phyloP scores from a whole-genome alignment of 1,140 invertebrate species.

The Drosophila prosaltans region DNA sequence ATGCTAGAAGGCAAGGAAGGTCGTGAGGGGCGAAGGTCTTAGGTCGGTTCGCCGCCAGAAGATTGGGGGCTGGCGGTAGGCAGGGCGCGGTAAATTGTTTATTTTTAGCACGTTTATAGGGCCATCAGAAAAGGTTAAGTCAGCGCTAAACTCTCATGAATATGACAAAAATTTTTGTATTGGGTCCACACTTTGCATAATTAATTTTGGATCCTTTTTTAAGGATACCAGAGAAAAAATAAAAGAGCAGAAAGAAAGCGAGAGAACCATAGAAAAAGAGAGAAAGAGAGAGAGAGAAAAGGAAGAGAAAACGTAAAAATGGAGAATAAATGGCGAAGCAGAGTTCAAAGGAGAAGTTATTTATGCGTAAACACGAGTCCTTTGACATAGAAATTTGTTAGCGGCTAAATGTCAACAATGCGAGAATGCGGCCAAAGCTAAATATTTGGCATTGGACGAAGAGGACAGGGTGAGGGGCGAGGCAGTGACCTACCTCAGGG shows the following conservation, averaged over 20 bases:
- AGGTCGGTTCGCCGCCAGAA: background rate
- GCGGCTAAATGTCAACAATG: slow-evolving; percentile 70
- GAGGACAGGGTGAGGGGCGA: slow-evolving; percentile 19
- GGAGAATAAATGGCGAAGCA: slow-evolving; percentile 1
- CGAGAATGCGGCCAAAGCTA: slow-evolving; percentile 61
- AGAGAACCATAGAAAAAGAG: slow-evolving; percentile 7
- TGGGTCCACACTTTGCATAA: slow-evolving; percentile 77
- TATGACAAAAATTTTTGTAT: slow-evolving; percentile 53
- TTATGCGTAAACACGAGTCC: slow-evolving; percentile 73
- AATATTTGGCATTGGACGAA: slow-evolving; percentile 59
- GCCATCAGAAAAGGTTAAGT: slow-evolving; percentile 75
- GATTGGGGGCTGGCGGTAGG: slow-evolving; percentile 33
- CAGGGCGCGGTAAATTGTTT: slow-evolving; percentile 59
- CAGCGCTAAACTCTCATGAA: slow-evolving; percentile 53
- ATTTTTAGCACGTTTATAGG: slow-evolving; percentile 79
- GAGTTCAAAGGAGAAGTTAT: slow-evolving; percentile 71
- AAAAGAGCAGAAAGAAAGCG: too few species aligned
- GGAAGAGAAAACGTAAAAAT: slow-evolving; percentile 26
- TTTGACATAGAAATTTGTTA: slow-evolving; percentile 67
- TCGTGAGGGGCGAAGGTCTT: background rate
- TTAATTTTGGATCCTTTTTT: slow-evolving; percentile 57
- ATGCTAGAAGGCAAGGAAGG: background rate
- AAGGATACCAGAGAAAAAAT: background rate
- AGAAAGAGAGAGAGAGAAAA: background rate
- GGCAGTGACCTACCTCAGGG: slow-evolving; percentile 40